Percentiles rank a stretch among this genome's conserved stretches.
Evolutionary conservation across 1,140 invertebrate genomes (phyloP).

Genomic region (Megalonaias nervosa): DNA sequence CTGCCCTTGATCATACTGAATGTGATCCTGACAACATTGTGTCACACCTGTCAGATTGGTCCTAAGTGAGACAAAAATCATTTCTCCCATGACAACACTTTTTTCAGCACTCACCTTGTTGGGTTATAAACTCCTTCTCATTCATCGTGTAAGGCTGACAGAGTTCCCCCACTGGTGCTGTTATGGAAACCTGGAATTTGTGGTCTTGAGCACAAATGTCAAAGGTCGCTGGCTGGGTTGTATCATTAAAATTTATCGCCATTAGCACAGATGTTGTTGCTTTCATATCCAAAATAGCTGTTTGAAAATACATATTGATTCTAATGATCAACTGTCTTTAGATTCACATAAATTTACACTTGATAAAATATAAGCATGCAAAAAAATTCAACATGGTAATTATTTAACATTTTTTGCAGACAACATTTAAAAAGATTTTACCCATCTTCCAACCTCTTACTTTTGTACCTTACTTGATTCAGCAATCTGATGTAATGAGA

Average conservation of each 20-base stretch:
- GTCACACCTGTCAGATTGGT: background rate
- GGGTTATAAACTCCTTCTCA: conserved; percentile 81
- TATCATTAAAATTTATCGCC: conserved; percentile 96
- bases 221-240: conserved; percentile 88
- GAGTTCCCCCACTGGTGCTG: conserved; percentile 91
- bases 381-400: no score
- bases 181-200: conserved; percentile 79
- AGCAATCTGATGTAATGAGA: no score
- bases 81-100: background rate
- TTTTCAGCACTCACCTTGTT: conserved; percentile 77
- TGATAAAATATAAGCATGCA: no score
- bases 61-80: background rate
- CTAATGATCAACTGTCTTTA: no score
- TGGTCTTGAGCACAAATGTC: conserved; percentile 78
- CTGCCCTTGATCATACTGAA: background rate
- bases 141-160: conserved; percentile 86
- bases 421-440: no score
- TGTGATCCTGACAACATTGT: background rate
- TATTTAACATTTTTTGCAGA: no score
- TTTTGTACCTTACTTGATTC: no score
- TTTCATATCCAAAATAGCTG: conserved; percentile 74
- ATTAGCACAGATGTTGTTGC: conserved; percentile 74
- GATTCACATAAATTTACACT: no score
- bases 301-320: no score
- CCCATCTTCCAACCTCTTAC: no score